Conservation (phyloP, 2,888 invertebrate genomes). For the Formica aserva region DNA sequence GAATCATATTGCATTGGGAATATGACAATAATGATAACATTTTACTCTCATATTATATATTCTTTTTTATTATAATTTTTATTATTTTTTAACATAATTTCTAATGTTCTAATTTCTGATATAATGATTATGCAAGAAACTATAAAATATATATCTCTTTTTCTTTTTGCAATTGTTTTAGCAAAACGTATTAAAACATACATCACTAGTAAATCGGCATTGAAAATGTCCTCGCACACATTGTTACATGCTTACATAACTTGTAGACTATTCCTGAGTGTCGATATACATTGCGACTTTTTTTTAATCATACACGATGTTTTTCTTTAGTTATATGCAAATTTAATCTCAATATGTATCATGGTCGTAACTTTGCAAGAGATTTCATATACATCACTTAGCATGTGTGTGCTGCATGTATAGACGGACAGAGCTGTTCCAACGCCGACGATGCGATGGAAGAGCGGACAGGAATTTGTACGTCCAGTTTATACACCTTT, state of each 20-base stretch:
- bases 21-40: constrained; percentile 17
- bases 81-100: constrained; percentile 9
- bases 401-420: constrained; percentile 85
- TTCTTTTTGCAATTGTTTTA: neutral
- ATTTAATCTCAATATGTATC: constrained; percentile 17
- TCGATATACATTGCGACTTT: neutral
- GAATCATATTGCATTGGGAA: constrained; percentile 1
- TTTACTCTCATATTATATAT: neutral
- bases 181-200: constrained; percentile 14
- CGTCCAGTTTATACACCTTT: constrained; percentile 81
- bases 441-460: constrained; percentile 82
- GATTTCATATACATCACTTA: constrained; percentile 80
- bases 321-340: constrained; percentile 18
- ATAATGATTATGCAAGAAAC: neutral
- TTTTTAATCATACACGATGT: constrained; percentile 5
- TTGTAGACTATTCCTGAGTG: constrained; percentile 17
- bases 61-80: constrained; percentile 29
- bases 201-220: constrained; percentile 9
- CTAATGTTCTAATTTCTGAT: neutral
- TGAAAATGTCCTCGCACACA: constrained; percentile 7
- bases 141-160: neutral
- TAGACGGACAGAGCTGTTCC: constrained; percentile 81
- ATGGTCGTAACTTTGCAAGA: constrained; percentile 72
- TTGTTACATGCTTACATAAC: constrained; percentile 19
- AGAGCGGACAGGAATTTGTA: constrained; percentile 84